Evolutionary conservation across 2,888 invertebrate species (phyloP), one percentile per base, ranked within the genome.

Genomic region (Rhagonycha lutea): DNA sequence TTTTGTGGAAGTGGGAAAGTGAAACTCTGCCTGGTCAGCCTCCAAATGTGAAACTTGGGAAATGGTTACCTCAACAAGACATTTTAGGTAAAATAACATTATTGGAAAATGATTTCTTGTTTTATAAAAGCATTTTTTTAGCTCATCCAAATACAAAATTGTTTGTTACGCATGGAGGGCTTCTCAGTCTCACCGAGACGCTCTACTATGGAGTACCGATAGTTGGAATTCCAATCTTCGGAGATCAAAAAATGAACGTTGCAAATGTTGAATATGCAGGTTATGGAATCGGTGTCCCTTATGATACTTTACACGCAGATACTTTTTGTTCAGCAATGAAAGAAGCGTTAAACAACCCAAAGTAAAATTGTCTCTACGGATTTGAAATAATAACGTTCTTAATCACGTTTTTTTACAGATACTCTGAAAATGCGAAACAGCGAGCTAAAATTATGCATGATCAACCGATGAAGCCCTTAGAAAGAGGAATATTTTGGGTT

Each of bases 241-340:
- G 28, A 26, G 79, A 79, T 12, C 77, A 79, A 68, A 18, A 23
- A 8, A 67, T 68, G 10, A 77, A 79, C 68, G 63, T 65, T 10
- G 73, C 47, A 7, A 68, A 61, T 14, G 70, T 72, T 5, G 78
- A 70, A 61, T 12, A 24, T 1, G n/a, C 23, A 11, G 90, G 89
- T 10, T 87, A 86, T 68, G 88, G 86, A 1, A 76, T 86, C 7
- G 82, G 82, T 5, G 73, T 89, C 7, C 82, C 82, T 14, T 88
- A 87, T 74, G 84, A 87, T 14, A 83, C 84, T 11, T 78, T 90
- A 10, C 86, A 85, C n/a, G 87, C 87, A 73, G 87, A 87, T 73
- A 83, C 83, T 10, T 77, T 89, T 12, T 80, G 85, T 0, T 78
- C 83, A 61, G 85, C 86, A 14, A 84, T 90, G 26, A 79, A 86